These are phyloP conservation scores for Rattus norvegicus DNA, from an alignment of 2,113 vertebrate genomes.

Conservation along the genomic window DNA sequence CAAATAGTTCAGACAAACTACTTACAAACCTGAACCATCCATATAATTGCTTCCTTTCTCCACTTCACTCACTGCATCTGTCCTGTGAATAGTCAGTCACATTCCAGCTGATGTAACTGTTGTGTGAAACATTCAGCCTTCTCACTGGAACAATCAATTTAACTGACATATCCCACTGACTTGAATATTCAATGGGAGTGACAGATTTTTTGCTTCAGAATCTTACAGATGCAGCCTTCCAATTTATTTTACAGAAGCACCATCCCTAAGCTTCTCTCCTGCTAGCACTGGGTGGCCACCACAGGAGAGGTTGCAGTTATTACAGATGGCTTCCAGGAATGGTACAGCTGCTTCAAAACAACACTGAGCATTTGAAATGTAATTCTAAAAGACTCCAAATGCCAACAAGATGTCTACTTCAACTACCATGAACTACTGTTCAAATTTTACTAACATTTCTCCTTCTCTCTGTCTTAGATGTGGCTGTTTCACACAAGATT, in stretches of 20 bases:
- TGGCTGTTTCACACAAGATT: conserved; percentile 41
- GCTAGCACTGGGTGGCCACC: neutral
- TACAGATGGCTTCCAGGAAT: conserved; percentile 37
- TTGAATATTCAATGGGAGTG: conserved; percentile 42
- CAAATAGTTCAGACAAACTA: neutral
- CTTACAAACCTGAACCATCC: neutral
- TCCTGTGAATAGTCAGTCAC: conserved; percentile 32
- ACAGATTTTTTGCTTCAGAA: conserved; percentile 18
- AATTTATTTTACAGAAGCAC: conserved; percentile 49
- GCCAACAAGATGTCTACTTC: conserved; percentile 55
- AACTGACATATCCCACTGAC: neutral
- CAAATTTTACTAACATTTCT: neutral
- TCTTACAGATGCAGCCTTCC: conserved; percentile 12
- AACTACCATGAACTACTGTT: neutral
- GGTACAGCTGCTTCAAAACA: conserved; percentile 63
- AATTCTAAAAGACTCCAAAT: conserved; percentile 56
- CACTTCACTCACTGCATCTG: neutral
- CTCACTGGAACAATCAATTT: conserved; percentile 53
- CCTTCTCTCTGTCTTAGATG: neutral
- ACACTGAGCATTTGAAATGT: conserved; percentile 74
- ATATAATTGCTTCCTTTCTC: neutral
- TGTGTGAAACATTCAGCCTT: conserved; percentile 29
- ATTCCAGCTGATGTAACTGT: conserved; percentile 42
- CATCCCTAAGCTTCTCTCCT: neutral
- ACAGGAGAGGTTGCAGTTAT: neutral